These are phyloP conservation scores for Argopecten irradians DNA, from an alignment of 1,140 invertebrate genomes.

Conservation along the genomic window DNA sequence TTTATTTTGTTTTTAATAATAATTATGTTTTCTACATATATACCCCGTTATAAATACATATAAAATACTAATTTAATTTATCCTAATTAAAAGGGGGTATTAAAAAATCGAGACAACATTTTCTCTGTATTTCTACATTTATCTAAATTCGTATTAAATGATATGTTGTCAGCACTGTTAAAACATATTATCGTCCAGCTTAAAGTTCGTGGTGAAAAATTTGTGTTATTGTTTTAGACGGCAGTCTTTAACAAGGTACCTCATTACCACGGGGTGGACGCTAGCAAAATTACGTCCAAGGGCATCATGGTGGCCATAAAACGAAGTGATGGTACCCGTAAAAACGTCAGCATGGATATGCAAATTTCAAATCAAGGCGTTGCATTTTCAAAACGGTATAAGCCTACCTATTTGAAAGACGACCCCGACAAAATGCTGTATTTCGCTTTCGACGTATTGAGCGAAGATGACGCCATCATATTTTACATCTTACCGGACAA, in stretches of 20 bases:
- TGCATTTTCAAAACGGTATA: slow-evolving; percentile 7
- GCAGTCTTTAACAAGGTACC: slow-evolving; percentile 39
- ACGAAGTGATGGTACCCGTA: slow-evolving; percentile 4
- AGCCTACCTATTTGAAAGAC: slow-evolving; percentile 22
- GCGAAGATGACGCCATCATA: slow-evolving; percentile 28
- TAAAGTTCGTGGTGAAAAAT: too few relatives aligned
- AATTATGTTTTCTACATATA: too few relatives aligned
- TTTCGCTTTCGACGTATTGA: slow-evolving; percentile 29
- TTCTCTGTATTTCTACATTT: too few relatives aligned
- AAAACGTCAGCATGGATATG: slow-evolving; percentile 33
- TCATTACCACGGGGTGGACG: slow-evolving; percentile 25
- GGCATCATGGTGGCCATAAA: slow-evolving; percentile 26
- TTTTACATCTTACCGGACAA: slow-evolving; percentile 38
- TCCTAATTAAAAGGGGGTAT: too few relatives aligned
- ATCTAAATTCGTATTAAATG: too few relatives aligned
- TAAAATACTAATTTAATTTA: too few relatives aligned
- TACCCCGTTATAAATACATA: too few relatives aligned
- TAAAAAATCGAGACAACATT: too few relatives aligned
- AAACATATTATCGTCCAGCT: too few relatives aligned
- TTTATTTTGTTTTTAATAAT: too few relatives aligned
- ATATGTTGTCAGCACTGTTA: too few relatives aligned
- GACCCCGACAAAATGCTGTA: slow-evolving; percentile 46
- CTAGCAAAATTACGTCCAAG: slow-evolving; percentile 9
- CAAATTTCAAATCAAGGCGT: slow-evolving; percentile 36
- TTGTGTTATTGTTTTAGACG: slow-evolving; percentile 26